Evolutionary conservation across 2,888 invertebrate genomes (phyloP), one percentile per base, ranked within the genome.

Genomic region (Lampropteryx suffumata): DNA sequence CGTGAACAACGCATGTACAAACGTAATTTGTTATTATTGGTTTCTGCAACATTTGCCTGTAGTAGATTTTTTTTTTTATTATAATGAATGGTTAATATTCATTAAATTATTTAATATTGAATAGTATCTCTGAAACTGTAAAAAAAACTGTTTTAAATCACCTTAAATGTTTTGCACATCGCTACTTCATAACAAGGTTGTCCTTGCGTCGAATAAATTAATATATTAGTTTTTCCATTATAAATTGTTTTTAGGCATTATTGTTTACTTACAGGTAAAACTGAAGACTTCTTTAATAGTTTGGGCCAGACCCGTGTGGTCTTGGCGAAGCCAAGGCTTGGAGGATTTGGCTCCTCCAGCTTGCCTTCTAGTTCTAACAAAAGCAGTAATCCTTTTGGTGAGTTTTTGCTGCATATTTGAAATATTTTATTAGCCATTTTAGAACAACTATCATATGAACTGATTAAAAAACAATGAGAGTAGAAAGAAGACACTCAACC

Each of bases 261-360:
- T 39, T 21, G 9, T 42, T 24, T 13, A n/a, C 26, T 28, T 42
- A 13, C 56, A 88, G 89, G 83, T 52, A 85, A 85, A 73, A 68
- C 70, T 54, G 84, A 84, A 67, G 86, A 86, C 51, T 79, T 82
- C 57, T 82, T 68, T 61, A 87, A 84, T 84, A 85, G 84, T 35
- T 75, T 85, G 47, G 60, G 82, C 30, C 87, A 84, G 58, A 79
- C 87, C 17, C 69, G 84, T 55, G 80, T 87, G 60, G 86, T 89
- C 24, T 65, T 90, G 62, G 90, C 90, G 3, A 90, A 88, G 61
- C 89, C 90, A 9, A 73, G 88, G 14, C 80, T 90, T 41, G 89
- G 88, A 40, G 84, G 83, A 4, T 86, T 89, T 69, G 87, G 84
- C 3, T 73, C 84, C 1, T 73, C 85, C 7, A 80, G 75, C 56